A percentile compares a stretch with the other conserved stretches of the same genome.
Evolutionary conservation across 1,140 invertebrate species (phyloP).

Genomic region (Colletes latitarsis): DNA sequence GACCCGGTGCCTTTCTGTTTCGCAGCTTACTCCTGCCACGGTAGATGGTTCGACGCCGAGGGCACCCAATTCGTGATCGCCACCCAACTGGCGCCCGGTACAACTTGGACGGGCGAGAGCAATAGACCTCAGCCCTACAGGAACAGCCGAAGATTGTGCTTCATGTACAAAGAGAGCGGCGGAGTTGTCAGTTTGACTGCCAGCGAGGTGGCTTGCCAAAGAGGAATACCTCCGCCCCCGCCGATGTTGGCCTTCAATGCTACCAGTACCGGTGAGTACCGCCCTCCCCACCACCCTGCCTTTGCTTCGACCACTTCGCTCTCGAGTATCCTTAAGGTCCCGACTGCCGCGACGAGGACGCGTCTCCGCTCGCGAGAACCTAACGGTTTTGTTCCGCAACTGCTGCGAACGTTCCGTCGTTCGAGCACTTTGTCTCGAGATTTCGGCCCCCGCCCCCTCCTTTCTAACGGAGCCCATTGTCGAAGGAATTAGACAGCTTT

Average conservation of each 20-base stretch:
- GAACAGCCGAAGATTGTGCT: conserved; percentile 82
- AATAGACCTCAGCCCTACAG: conserved; percentile 79
- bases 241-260: conserved; percentile 82
- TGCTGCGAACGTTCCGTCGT: conserved; percentile 13
- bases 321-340: conserved; percentile 35
- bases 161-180: conserved; percentile 81
- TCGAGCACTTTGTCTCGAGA: conserved; percentile 31
- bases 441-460: background rate
- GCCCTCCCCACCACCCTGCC: conserved; percentile 31
- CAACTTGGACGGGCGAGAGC: conserved; percentile 74
- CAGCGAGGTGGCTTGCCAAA: conserved; percentile 81
- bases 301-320: conserved; percentile 37
- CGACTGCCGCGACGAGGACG: background rate
- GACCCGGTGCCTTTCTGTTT: conserved; percentile 45
- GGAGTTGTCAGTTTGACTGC: conserved; percentile 81
- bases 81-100: conserved; percentile 83
- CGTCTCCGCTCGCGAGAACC: conserved; percentile 7
- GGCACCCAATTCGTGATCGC: conserved; percentile 89
- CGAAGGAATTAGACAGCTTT: conserved; percentile 32
- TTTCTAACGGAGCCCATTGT: background rate
- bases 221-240: conserved; percentile 77
- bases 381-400: conserved; percentile 32
- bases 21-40: conserved; percentile 92
- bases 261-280: conserved; percentile 81
- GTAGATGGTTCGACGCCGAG: conserved; percentile 87